Conservation (phyloP, 2,888 invertebrate species). For the Ectemnius cavifrons region DNA sequence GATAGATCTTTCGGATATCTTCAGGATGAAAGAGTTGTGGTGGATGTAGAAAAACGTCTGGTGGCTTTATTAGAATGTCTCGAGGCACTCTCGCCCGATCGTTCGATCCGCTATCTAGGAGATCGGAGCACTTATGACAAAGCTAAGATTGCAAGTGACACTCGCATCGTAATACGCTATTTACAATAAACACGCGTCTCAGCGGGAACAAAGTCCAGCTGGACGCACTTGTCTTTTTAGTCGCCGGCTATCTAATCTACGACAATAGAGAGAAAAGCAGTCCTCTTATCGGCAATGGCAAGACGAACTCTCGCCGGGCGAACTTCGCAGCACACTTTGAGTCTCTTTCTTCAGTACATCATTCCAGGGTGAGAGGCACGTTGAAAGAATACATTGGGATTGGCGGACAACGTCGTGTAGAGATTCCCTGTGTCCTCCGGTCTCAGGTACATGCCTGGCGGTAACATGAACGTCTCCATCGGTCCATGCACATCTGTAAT, state of each 20-base stretch:
- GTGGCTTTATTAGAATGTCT: slow-evolving; percentile 47
- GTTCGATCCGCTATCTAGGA: slow-evolving; percentile 27
- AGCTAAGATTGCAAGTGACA: slow-evolving; percentile 12
- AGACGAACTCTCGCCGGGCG: too few relatives aligned
- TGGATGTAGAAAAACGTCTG: slow-evolving; percentile 31
- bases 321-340: background rate
- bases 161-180: slow-evolving; percentile 30
- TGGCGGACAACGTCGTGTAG: slow-evolving; percentile 92
- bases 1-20: too few relatives aligned
- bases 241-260: slow-evolving; percentile 45
- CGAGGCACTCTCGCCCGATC: slow-evolving; percentile 20
- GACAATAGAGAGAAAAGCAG: slow-evolving; percentile 22
- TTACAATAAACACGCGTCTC: slow-evolving; percentile 39
- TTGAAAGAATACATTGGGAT: slow-evolving; percentile 95
- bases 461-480: slow-evolving; percentile 73
- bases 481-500: slow-evolving; percentile 72
- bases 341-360: slow-evolving; percentile 85
- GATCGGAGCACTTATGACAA: slow-evolving; percentile 18
- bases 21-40: background rate
- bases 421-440: slow-evolving; percentile 88
- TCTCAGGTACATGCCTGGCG: slow-evolving; percentile 87
- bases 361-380: slow-evolving; percentile 93
- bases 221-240: slow-evolving; percentile 17
- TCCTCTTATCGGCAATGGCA: slow-evolving; percentile 10
- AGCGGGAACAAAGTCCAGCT: slow-evolving; percentile 23